Conservation (phyloP, 2,888 invertebrate genomes). For the Chouioia cunea region DNA sequence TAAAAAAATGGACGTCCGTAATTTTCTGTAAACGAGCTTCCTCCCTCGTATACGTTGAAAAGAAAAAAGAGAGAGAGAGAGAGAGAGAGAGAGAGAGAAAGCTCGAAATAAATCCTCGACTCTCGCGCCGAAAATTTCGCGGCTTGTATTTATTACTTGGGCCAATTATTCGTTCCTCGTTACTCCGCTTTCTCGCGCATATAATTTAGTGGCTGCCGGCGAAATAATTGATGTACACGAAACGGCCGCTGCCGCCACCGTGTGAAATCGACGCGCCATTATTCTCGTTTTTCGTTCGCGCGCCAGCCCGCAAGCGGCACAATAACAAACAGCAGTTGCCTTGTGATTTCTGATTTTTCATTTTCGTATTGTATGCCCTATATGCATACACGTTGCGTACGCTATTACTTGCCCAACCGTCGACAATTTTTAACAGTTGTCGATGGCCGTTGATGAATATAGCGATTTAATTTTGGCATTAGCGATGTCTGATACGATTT, state of each 20-base stretch:
- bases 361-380: not conserved
- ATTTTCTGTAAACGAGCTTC: conserved; percentile 37
- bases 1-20: conserved; percentile 17
- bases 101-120: conserved; percentile 21
- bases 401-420: no score
- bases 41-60: not conserved
- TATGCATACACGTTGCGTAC: not conserved
- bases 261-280: conserved; percentile 53
- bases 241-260: conserved; percentile 17
- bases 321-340: conserved; percentile 45
- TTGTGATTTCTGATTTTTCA: conserved; percentile 35
- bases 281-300: conserved; percentile 49
- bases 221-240: conserved; percentile 44
- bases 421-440: conserved; percentile 26
- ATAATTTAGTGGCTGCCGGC: conserved; percentile 40
- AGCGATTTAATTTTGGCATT: no score
- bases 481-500: no score
- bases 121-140: conserved; percentile 12
- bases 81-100: conserved; percentile 2
- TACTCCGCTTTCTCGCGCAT: conserved; percentile 42
- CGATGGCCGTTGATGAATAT: no score
- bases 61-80: conserved; percentile 13
- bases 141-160: conserved; percentile 40
- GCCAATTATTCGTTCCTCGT: conserved; percentile 48
- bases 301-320: conserved; percentile 43